Percentiles rank a stretch among this genome's conserved stretches.
These are phyloP conservation scores for Nycticryphes semicollaris DNA, from an alignment of 2,113 vertebrate species.

Conservation along the genomic window DNA sequence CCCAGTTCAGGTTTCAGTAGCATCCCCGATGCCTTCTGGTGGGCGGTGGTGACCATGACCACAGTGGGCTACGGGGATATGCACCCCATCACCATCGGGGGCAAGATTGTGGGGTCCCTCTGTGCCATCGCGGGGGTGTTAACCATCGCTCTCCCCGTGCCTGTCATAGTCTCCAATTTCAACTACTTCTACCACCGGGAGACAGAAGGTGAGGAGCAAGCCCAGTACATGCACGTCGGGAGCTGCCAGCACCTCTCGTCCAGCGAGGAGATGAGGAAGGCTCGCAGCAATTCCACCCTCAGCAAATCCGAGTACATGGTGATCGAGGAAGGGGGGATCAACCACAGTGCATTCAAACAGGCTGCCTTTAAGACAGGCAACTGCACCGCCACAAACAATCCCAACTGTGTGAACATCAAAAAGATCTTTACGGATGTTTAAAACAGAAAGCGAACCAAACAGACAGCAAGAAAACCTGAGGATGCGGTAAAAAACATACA, in stretches of 20 bases:
- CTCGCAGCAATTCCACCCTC: conserved; percentile 90
- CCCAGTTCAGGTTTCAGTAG: conserved; percentile 92
- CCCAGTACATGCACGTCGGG: conserved; percentile 93
- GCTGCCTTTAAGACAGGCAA: conserved; percentile 85
- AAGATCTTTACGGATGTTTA: conserved; percentile 98
- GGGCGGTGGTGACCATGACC: conserved; percentile 99
- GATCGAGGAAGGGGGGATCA: conserved; percentile 89
- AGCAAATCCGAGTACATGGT: conserved; percentile 98
- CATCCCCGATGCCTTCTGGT: conserved; percentile 98
- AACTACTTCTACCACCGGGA: conserved; percentile 98
- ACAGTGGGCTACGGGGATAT: conserved; percentile 97
- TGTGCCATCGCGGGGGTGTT: conserved; percentile 96
- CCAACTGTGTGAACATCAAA: conserved; percentile 93
- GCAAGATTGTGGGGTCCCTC: conserved; percentile 95
- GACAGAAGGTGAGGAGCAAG: conserved; percentile 96
- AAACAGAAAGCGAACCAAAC: neutral
- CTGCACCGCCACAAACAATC: conserved; percentile 83
- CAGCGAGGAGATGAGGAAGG: conserved; percentile 88
- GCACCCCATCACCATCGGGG: conserved; percentile 96
- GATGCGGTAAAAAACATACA: neutral
- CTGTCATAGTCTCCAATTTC: conserved; percentile 98
- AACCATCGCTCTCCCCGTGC: conserved; percentile 94
- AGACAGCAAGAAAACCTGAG: neutral
- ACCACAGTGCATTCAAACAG: conserved; percentile 89
- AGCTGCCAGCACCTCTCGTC: conserved; percentile 93